Evolutionary conservation across 1,140 invertebrate species (phyloP).

Genomic region (Yoshiicerus persimilis): DNA sequence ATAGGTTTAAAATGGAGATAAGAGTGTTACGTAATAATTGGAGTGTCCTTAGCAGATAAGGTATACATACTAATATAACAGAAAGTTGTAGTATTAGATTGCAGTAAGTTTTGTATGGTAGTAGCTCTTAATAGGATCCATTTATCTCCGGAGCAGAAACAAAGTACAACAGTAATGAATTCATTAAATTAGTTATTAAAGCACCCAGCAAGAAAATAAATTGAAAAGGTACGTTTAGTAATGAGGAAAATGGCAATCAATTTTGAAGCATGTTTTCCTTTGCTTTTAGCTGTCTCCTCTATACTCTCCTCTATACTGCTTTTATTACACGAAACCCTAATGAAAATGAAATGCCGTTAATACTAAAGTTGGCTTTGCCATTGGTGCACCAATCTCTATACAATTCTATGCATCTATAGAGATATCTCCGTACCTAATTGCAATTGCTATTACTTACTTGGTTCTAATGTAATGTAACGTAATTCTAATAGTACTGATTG

Average conservation of each 20-base stretch:
- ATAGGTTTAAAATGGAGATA: too few relatives aligned
- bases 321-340: neutral
- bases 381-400: neutral
- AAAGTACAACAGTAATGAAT: constrained; percentile 25
- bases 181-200: constrained; percentile 27
- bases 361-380: neutral
- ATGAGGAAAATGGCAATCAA: constrained; percentile 22
- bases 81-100: neutral
- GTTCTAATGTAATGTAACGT: neutral
- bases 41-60: neutral
- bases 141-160: constrained; percentile 16
- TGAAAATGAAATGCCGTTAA: neutral
- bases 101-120: neutral
- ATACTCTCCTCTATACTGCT: neutral
- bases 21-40: too few relatives aligned
- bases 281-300: neutral
- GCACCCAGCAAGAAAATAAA: constrained; percentile 27
- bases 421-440: neutral
- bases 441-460: neutral
- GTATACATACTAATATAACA: neutral
- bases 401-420: neutral
- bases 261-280: constrained; percentile 1
- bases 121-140: constrained; percentile 21
- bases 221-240: constrained; percentile 26
- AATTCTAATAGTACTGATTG: neutral